Evolutionary conservation across 1,140 invertebrate species (phyloP).

Genomic region (Drosophila sechellia): DNA sequence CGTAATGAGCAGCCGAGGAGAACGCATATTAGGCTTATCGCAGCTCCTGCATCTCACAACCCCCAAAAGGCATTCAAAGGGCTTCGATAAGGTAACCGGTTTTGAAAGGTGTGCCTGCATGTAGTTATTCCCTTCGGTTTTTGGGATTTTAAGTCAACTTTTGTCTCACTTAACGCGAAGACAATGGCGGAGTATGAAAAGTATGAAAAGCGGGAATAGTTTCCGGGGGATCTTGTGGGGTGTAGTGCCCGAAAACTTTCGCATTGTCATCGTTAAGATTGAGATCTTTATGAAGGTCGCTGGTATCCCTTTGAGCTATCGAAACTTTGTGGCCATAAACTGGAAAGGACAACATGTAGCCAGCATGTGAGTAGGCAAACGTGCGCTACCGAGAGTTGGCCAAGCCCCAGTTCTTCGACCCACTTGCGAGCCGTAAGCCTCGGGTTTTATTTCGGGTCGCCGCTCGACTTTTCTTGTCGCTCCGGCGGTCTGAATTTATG

Average conservation of each 20-base stretch:
- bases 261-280: constrained; percentile 84
- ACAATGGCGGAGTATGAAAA: constrained; percentile 41
- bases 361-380: constrained; percentile 3
- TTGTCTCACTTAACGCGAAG: constrained; percentile 65
- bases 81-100: constrained; percentile 71
- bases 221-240: constrained; percentile 48
- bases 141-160: constrained; percentile 66
- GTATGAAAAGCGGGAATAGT: constrained; percentile 8
- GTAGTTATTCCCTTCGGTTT: constrained; percentile 47
- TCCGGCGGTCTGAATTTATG: constrained; percentile 66
- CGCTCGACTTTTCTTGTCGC: constrained; percentile 73
- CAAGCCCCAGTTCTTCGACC: constrained; percentile 62
- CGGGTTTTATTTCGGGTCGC: constrained; percentile 60
- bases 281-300: constrained; percentile 79
- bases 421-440: constrained; percentile 69
- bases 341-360: constrained; percentile 19
- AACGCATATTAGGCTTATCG: constrained; percentile 77
- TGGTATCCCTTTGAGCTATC: constrained; percentile 41
- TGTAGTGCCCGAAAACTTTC: constrained; percentile 49
- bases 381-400: constrained; percentile 26
- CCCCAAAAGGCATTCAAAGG: constrained; percentile 62
- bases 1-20: constrained; percentile 77
- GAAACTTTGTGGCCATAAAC: constrained; percentile 61
- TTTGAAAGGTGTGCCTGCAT: constrained; percentile 29
- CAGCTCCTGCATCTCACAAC: constrained; percentile 65